Conservation (phyloP, 92 coral and sea anemone genomes). For the Siderastrea radians region DNA sequence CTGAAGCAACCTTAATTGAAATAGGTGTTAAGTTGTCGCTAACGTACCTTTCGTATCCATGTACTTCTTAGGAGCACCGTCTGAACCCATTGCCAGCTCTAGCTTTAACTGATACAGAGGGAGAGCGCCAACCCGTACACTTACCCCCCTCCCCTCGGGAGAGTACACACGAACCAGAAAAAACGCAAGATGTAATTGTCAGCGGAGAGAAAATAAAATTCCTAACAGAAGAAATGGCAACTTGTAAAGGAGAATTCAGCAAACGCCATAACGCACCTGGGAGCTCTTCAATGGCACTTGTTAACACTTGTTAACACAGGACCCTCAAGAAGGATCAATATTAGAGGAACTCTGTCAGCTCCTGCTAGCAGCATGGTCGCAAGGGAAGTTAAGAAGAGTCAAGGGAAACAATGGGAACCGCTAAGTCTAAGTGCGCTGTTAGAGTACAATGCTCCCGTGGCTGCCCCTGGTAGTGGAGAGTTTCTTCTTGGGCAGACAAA, state of each 20-base stretch:
- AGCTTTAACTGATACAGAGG: conserved; percentile 34
- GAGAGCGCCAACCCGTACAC: conserved; percentile 14
- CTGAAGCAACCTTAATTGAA: no score
- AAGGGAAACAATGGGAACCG: conserved; percentile 84
- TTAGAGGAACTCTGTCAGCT: conserved; percentile 79
- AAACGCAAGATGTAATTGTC: conserved; percentile 21
- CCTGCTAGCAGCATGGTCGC: conserved; percentile 69
- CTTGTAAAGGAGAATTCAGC: conserved; percentile 89
- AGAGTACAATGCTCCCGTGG: conserved; percentile 75
- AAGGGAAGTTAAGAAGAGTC: conserved; percentile 51
- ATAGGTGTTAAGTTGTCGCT: no score
- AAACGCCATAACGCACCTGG: conserved; percentile 89
- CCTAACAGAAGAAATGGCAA: conserved; percentile 90
- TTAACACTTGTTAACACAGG: conserved; percentile 11
- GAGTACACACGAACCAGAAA: conserved; percentile 21
- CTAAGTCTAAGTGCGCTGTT: conserved; percentile 86
- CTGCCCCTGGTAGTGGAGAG: conserved; percentile 70
- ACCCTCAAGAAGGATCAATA: conserved; percentile 10
- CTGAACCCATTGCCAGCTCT: conserved; percentile 15
- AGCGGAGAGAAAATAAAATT: conserved; percentile 82
- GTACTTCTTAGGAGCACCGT: not conserved
- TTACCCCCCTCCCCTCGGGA: conserved; percentile 32
- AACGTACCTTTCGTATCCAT: not conserved
- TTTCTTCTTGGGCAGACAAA: conserved; percentile 71
- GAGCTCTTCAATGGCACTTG: conserved; percentile 30